These are phyloP conservation scores for Orthosia cruda DNA, from an alignment of 2,888 invertebrate species.

Conservation along the genomic window DNA sequence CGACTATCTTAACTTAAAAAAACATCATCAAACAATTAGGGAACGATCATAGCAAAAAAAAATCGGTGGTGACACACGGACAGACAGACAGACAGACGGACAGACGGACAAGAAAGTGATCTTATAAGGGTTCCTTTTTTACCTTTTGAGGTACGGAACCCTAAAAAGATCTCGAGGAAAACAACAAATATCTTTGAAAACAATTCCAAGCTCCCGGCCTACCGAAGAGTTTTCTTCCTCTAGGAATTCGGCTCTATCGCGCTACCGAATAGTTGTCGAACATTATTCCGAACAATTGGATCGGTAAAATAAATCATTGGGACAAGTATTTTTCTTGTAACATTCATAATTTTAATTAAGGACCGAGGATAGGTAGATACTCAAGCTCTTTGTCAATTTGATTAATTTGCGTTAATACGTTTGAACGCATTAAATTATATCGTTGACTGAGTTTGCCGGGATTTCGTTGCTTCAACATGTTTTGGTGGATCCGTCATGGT, in stretches of 20 bases:
- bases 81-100: too few relatives aligned
- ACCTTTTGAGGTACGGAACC: too few relatives aligned
- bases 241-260: constrained; percentile 81
- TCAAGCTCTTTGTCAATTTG: constrained; percentile 21
- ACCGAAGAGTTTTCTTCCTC: constrained; percentile 69
- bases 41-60: neutral
- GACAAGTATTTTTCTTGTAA: constrained; percentile 56
- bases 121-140: too few relatives aligned
- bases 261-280: constrained; percentile 82
- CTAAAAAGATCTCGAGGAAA: too few relatives aligned
- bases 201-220: constrained; percentile 56
- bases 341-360: constrained; percentile 57
- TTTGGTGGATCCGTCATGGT: neutral
- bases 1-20: neutral
- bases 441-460: neutral
- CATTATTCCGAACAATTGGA: constrained; percentile 80
- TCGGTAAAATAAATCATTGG: constrained; percentile 70
- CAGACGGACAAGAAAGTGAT: too few relatives aligned
- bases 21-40: neutral
- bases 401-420: constrained; percentile 7
- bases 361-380: neutral
- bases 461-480: neutral
- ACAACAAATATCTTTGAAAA: neutral
- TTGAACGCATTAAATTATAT: neutral
- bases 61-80: too few relatives aligned